These are phyloP conservation scores for Cepaea hortensis DNA, from an alignment of 2,888 invertebrate genomes.

Conservation along the genomic window DNA sequence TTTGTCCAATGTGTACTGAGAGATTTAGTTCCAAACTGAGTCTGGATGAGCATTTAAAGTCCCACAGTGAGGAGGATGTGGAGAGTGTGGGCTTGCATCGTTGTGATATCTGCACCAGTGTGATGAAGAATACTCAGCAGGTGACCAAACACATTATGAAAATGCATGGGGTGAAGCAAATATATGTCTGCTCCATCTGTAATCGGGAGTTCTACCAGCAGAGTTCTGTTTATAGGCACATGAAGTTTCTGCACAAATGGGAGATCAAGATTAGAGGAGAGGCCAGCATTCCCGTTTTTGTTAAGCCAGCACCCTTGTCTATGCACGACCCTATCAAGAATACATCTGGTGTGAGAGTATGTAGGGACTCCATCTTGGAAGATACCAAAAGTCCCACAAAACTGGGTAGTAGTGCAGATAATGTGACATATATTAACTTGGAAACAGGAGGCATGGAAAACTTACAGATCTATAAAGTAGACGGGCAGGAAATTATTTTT, in stretches of 20 bases:
- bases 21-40: not conserved
- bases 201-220: constrained; percentile 46
- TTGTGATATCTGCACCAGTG: constrained; percentile 34
- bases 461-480: constrained; percentile 29
- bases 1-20: constrained; percentile 30
- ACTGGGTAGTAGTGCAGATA: not conserved
- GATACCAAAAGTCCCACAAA: not conserved
- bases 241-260: constrained; percentile 50
- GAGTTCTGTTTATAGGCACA: constrained; percentile 44
- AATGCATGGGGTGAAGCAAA: constrained; percentile 43
- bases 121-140: constrained; percentile 49
- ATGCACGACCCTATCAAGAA: constrained; percentile 9
- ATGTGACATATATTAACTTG: constrained; percentile 30
- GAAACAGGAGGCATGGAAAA: constrained; percentile 19
- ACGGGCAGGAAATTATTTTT: constrained; percentile 26
- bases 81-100: constrained; percentile 44
- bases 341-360: not conserved
- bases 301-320: constrained; percentile 39
- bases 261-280: constrained; percentile 49
- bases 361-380: not conserved
- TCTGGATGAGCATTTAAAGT: constrained; percentile 36
- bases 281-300: constrained; percentile 39
- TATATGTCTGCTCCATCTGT: constrained; percentile 45
- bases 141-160: constrained; percentile 44
- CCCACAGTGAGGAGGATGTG: constrained; percentile 44